These are phyloP conservation scores for Hipparchia semele DNA, from an alignment of 2,888 invertebrate genomes.

Conservation along the genomic window DNA sequence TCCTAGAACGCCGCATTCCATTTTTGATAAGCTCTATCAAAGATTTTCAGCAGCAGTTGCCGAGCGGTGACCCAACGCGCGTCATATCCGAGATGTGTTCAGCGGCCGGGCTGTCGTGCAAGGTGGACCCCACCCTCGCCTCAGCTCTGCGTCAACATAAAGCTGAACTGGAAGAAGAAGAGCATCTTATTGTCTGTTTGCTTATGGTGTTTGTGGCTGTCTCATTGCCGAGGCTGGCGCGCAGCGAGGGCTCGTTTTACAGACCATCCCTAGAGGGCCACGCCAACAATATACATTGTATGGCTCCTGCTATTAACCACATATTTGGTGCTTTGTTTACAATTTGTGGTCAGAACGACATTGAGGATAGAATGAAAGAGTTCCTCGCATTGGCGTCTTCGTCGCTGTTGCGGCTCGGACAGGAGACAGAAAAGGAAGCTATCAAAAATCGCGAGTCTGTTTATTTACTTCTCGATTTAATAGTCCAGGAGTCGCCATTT, in stretches of 20 bases:
- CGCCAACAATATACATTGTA: constrained; percentile 99
- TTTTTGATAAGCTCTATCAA: constrained; percentile 97
- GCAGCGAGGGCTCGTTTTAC: constrained; percentile 94
- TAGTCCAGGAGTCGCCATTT: constrained; percentile 99
- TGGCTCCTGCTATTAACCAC: constrained; percentile 97
- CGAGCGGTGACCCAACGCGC: constrained; percentile 94
- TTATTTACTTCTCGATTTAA: constrained; percentile 97
- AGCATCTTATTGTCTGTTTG: constrained; percentile 96
- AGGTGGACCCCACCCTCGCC: constrained; percentile 97
- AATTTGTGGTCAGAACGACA: constrained; percentile 97
- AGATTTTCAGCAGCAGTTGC: constrained; percentile 96
- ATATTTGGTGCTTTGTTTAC: constrained; percentile 98
- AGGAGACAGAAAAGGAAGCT: constrained; percentile 97
- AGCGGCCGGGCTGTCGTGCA: constrained; percentile 96
- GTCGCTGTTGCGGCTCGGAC: constrained; percentile 95
- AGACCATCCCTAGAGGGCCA: constrained; percentile 95
- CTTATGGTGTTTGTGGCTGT: constrained; percentile 99
- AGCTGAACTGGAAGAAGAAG: constrained; percentile 93
- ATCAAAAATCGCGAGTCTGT: constrained; percentile 98
- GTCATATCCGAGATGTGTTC: constrained; percentile 99
- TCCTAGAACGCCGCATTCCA: constrained; percentile 96
- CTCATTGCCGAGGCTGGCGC: constrained; percentile 96
- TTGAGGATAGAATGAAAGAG: constrained; percentile 99
- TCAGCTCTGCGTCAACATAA: constrained; percentile 95
- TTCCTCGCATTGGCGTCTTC: constrained; percentile 96